These are phyloP conservation scores for Formicarius rufipectus DNA, from an alignment of 2,113 vertebrate genomes.

Conservation along the genomic window DNA sequence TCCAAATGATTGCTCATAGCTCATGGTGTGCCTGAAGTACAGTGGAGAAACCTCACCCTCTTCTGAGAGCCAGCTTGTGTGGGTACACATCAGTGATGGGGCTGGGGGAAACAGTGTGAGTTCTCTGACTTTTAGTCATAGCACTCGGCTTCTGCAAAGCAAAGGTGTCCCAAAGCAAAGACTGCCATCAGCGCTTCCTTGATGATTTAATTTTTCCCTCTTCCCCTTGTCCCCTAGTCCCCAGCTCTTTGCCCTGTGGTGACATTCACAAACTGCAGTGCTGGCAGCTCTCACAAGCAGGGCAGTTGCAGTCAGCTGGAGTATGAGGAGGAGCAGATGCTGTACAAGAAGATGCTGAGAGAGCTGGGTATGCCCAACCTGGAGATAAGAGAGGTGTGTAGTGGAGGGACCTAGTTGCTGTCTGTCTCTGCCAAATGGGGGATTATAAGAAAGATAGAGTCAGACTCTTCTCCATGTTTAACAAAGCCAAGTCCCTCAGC, in stretches of 20 bases:
- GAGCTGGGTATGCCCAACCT: not conserved
- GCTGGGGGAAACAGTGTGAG: not conserved
- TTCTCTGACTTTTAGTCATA: not conserved
- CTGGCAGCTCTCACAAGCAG: not conserved
- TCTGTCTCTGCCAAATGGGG: not conserved
- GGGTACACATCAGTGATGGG: not conserved
- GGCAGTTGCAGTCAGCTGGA: not conserved
- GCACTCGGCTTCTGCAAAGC: not conserved
- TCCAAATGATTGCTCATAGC: slow-evolving; percentile 45
- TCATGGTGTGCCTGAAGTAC: slow-evolving; percentile 27
- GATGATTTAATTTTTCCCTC: not conserved
- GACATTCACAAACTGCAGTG: not conserved
- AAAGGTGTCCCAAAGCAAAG: not conserved
- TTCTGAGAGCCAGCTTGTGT: not conserved
- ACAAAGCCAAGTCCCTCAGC: not conserved
- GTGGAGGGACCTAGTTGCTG: not conserved
- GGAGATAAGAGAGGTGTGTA: not conserved
- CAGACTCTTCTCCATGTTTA: not conserved
- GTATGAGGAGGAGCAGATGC: not conserved
- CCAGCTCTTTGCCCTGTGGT: not conserved
- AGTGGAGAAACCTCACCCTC: not conserved
- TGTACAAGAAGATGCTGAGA: not conserved
- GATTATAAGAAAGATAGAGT: not conserved
- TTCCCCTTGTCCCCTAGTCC: not conserved
- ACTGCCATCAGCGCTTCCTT: not conserved